Percentiles rank a stretch among this genome's conserved stretches.
Conservation (phyloP, 2,888 invertebrate species). For the Napeogenes inachia region DNA sequence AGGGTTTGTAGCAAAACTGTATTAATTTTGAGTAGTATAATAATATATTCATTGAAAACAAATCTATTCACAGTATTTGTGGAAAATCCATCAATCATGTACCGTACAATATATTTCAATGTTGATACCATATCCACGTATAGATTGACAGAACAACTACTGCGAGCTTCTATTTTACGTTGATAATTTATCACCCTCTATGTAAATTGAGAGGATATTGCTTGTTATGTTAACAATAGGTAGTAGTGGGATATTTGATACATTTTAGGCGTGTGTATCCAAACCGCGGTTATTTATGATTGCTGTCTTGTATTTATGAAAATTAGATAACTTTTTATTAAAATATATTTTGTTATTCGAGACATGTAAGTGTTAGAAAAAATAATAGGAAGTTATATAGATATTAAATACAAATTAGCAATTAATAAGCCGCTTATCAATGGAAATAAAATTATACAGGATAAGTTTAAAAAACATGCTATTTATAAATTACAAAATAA, state of each 20-base stretch:
- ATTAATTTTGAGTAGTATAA: too few species aligned
- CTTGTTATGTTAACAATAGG: constrained; percentile 24
- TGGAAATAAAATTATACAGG: too few species aligned
- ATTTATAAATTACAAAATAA: too few species aligned
- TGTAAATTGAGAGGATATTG: constrained; percentile 29
- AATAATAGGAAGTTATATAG: too few species aligned
- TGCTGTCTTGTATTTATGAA: background rate
- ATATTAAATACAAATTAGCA: too few species aligned
- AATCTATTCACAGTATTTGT: constrained; percentile 4
- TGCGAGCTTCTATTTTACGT: constrained; percentile 32
- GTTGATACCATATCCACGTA: constrained; percentile 43
- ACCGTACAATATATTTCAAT: constrained; percentile 47
- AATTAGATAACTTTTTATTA: too few species aligned
- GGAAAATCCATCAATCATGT: constrained; percentile 40
- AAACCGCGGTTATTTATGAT: background rate
- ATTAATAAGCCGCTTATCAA: too few species aligned
- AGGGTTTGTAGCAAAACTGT: too few species aligned
- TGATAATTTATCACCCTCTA: constrained; percentile 31
- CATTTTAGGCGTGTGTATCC: constrained; percentile 20
- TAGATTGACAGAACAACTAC: constrained; percentile 39
- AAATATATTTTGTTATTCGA: too few species aligned
- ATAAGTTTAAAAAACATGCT: too few species aligned
- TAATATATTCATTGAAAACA: too few species aligned
- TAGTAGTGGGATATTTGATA: constrained; percentile 20
- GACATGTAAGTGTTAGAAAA: too few species aligned